Evolutionary conservation across 35 echinoderm and acorn worm genomes (phyloP).

Genomic region (Ophioderma brevispina): DNA sequence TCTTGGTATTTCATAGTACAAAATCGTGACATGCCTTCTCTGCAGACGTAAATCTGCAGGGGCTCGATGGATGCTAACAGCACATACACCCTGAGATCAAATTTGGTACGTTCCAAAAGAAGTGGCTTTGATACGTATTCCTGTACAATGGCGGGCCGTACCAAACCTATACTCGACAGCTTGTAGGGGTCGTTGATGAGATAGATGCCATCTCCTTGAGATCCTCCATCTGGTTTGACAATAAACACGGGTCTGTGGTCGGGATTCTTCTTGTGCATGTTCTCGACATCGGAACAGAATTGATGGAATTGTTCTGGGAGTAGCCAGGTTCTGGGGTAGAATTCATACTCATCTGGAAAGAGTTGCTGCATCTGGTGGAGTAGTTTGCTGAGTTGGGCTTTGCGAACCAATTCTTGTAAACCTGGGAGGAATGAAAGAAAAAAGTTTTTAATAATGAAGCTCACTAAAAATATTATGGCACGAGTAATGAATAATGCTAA

Average conservation of each 20-base stretch:
- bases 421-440: conserved; percentile 27
- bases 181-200: conserved; percentile 66
- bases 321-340: conserved; percentile 80
- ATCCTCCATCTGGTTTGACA: conserved; percentile 76
- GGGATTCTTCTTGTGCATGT: conserved; percentile 49
- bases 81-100: conserved; percentile 83
- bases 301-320: conserved; percentile 77
- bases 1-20: conserved; percentile 71
- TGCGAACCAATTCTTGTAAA: conserved; percentile 69
- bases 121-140: conserved; percentile 72
- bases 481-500: no score
- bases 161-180: conserved; percentile 48
- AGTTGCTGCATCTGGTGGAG: conserved; percentile 83
- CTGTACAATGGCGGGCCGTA: conserved; percentile 65
- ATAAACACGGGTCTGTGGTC: conserved; percentile 68
- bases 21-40: conserved; percentile 82
- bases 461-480: no score
- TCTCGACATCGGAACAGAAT: conserved; percentile 59
- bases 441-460: no score
- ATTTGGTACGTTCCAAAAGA: conserved; percentile 74
- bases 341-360: conserved; percentile 73
- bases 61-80: conserved; percentile 62
- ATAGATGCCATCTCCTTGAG: conserved; percentile 83
- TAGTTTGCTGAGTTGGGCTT: conserved; percentile 78
- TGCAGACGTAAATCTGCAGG: conserved; percentile 65